Percentiles rank a stretch among this genome's conserved stretches.
phyloP scores from a whole-genome alignment of 2,797 vertebrate genomes.

The Gymnocypris eckloni region DNA sequence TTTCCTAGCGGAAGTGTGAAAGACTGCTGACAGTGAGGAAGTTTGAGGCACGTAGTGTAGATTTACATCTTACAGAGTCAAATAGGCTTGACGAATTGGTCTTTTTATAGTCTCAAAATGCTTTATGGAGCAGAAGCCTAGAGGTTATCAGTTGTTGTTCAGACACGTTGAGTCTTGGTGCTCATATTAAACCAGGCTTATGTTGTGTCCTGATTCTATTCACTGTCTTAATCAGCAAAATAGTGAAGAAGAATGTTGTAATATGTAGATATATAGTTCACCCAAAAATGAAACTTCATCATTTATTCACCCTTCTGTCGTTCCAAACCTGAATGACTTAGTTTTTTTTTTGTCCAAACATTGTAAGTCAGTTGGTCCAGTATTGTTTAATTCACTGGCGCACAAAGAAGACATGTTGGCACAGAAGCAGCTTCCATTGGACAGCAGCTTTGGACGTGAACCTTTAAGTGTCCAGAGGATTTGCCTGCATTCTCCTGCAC shows the following conservation, averaged over 20 bases:
- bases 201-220: neutral
- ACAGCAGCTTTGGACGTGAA: slow-evolving; percentile 35
- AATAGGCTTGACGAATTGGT: slow-evolving; percentile 18
- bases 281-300: neutral
- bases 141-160: slow-evolving; percentile 2
- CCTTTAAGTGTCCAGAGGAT: slow-evolving; percentile 11
- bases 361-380: neutral
- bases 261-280: neutral
- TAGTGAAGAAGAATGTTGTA: too few relatives aligned
- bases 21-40: slow-evolving; percentile 28
- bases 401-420: slow-evolving; percentile 44
- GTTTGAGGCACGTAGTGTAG: slow-evolving; percentile 17
- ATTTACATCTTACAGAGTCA: slow-evolving; percentile 33
- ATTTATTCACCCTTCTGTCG: neutral
- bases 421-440: slow-evolving; percentile 25
- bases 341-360: neutral
- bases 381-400: slow-evolving; percentile 44
- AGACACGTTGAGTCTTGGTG: neutral
- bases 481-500: neutral
- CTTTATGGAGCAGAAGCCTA: neutral
- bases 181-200: neutral
- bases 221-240: neutral
- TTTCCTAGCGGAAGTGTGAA: slow-evolving; percentile 9
- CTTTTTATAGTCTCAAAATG: slow-evolving; percentile 18
- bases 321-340: neutral